Evolutionary conservation across 2,797 vertebrate species (phyloP), one percentile per base, ranked within the genome.

Genomic region (Ambastaia sidthimunki): DNA sequence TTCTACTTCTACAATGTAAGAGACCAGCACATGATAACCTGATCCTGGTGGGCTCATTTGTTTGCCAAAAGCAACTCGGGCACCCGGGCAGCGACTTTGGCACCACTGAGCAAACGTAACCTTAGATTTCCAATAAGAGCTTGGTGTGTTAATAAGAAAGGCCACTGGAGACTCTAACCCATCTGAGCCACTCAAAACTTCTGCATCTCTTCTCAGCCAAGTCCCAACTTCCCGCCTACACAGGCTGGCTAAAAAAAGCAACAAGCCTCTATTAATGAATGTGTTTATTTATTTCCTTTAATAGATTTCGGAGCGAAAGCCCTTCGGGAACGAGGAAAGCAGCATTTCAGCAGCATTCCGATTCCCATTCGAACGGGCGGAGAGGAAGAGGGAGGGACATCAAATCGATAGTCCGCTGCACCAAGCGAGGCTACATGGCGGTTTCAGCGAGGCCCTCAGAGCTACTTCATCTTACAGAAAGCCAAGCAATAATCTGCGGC

Each of bases 201-300:
- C 66, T 44, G 71, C 23, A 31, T 78, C 71, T n/a, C 12, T 12
- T 74, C 34, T 28, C 47, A 72, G 70, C 71, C 16, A 52, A 68
- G 75, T 73, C 75, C 50, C 23, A 75, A 63, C 62, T 78, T 66
- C 37, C 25, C n/a, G 23, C 78, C 41, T 68, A 12, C 74, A 68
- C 37, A 57, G 55, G 21, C 28, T 19, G 65, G 66, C 80, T 83
- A 85, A 85, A 86, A 85, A 85, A 82, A 86, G 83, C 74, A 84
- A 81, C 71, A 77, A 74, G 48, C 57, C 71, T 69, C 84, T 74
- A 80, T 85, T 84, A 86, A 84, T 80, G 82, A 86, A 86, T 78
- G 80, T 71, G 71, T 85, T 86, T 86, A 86, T 86, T 85, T 86
- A 85, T 85, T 85, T 85, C 83, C 74, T 82, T 83, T 85, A 82